Evolutionary conservation across 2,888 invertebrate genomes (phyloP).

Genomic region (Endotricha flammealis): DNA sequence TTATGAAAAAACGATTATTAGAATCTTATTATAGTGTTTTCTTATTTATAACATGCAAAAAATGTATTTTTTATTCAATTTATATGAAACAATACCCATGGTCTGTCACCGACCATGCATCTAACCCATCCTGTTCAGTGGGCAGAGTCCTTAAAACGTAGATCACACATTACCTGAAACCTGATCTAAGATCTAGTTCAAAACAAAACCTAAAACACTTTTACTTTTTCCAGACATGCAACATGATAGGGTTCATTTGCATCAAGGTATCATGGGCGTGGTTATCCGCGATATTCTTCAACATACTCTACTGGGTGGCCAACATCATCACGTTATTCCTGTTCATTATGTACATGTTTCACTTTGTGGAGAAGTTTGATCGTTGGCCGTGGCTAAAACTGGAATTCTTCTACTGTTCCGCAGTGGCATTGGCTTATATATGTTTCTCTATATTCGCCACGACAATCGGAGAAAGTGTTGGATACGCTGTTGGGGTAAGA

Average conservation of each 20-base stretch:
- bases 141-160: no score
- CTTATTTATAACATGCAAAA: no score
- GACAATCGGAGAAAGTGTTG: conserved; percentile 76
- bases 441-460: conserved; percentile 86
- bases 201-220: no score
- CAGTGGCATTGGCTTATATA: conserved; percentile 84
- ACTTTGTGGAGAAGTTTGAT: conserved; percentile 89
- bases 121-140: no score
- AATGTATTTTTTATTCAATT: no score
- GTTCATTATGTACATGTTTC: conserved; percentile 87
- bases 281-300: conserved; percentile 85
- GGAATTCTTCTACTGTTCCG: conserved; percentile 84
- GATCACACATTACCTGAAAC: no score
- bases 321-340: conserved; percentile 87
- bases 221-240: conserved; percentile 81
- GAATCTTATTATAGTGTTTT: no score
- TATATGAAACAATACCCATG: no score
- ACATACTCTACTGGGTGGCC: conserved; percentile 87
- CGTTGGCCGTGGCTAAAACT: conserved; percentile 90
- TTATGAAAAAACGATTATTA: no score
- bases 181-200: no score
- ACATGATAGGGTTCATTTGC: conserved; percentile 88
- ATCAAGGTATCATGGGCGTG: conserved; percentile 80
- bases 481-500: conserved; percentile 87
- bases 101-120: no score